Base-by-base conservation (phyloP, 2,888 invertebrate genomes). In the Operophtera brumata region DNA sequence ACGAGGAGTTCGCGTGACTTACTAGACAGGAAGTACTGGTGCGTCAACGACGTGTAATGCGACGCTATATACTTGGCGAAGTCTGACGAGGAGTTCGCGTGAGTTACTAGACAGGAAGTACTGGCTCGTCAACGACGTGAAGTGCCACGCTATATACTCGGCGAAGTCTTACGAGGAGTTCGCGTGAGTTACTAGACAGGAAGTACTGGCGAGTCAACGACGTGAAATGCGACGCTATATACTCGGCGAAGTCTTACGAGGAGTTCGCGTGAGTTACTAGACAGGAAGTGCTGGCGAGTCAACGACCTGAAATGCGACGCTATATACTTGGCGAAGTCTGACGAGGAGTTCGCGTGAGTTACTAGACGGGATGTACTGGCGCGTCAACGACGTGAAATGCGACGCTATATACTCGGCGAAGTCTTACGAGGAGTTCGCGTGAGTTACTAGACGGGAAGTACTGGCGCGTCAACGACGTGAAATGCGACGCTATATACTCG, bases 251-350 rank as follows among this genome's bases (percentile, higher is more conserved):
- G 65, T 92, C 92, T 10, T 96, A 96, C 71, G 96, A 96, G 67
- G 94, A 96, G 80, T 96, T 96, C 71, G 93, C 92, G 93, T 93
- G 67, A 82, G 84, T 77, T 35, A n/a, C n/a, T n/a, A n/a, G 97
- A 97, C 59, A 91, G 94, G 67, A 83, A 91, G 59, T 94, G 96
- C 69, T 92, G 93, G 92, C 79, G 94, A 48, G 93, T 94, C 64
- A 96, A 96, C 73, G 94, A 93, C 65, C 96, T 96, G 0, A 96
- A 96, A 79, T 91, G 96, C 47, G 91, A 95, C 70, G 96, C 96
- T 0, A 91, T 95, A 40, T 92, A 94, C 67, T 92, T 93, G 39
- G 94, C 95, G 0, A 93, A 92, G 65, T 92, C 92, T 10, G 96
- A 96, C 71, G 96, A 96, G 67, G 94, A 96, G 80, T 96, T 96